phyloP scores from a whole-genome alignment of 2,113 vertebrate genomes.

The Axis porcinus region DNA sequence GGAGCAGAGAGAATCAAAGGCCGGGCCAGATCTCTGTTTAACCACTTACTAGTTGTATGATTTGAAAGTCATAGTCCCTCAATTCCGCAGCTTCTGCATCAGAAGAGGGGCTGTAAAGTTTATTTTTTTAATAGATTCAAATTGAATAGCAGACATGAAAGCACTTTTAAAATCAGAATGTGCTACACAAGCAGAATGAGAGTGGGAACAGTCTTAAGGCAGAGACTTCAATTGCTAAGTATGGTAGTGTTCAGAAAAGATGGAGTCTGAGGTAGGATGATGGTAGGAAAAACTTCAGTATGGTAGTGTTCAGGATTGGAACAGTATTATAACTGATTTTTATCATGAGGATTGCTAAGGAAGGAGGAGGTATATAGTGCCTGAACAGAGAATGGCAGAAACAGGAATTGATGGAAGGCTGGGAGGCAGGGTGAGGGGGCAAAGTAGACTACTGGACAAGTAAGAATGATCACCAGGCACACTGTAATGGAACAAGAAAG shows the following conservation, averaged over 20 bases:
- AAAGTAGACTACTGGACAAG: neutral
- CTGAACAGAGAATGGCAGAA: neutral
- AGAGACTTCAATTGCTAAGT: neutral
- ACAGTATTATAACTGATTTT: neutral
- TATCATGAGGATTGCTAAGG: neutral
- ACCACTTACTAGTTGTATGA: neutral
- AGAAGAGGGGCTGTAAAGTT: neutral
- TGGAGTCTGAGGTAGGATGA: neutral
- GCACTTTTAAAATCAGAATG: neutral
- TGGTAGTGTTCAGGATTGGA: neutral
- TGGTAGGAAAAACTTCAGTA: neutral
- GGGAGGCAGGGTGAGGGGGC: neutral
- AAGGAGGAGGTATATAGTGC: neutral
- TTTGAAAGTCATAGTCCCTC: neutral
- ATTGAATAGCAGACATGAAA: neutral
- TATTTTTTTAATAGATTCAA: neutral
- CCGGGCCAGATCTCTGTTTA: neutral
- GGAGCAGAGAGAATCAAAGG: neutral
- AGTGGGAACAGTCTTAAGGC: neutral
- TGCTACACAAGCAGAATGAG: neutral
- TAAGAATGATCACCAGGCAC: neutral
- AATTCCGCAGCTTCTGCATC: neutral
- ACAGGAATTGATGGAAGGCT: neutral
- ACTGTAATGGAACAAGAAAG: neutral
- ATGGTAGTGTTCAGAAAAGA: neutral